These are phyloP conservation scores for Drosophila lacicola DNA, from an alignment of 2,888 invertebrate species.

Conservation along the genomic window DNA sequence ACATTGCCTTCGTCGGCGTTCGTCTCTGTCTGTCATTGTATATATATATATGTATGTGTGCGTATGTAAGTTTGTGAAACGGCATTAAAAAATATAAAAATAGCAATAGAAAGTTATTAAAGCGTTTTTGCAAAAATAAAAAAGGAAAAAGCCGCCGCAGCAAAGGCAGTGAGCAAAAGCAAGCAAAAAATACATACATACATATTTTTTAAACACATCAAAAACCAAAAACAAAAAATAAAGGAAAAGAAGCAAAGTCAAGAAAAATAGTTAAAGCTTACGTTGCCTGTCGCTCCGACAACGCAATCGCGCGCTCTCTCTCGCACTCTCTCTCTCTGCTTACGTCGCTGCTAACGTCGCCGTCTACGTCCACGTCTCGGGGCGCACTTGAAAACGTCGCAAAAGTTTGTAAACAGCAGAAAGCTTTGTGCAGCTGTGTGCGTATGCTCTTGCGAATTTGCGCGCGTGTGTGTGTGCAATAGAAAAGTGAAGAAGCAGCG, in stretches of 20 bases:
- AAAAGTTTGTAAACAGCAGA: slow-evolving; percentile 78
- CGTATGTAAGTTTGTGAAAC: slow-evolving; percentile 33
- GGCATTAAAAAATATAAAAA: slow-evolving; percentile 68
- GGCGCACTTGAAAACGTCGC: slow-evolving; percentile 81
- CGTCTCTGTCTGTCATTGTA: slow-evolving; percentile 30
- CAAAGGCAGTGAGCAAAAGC: slow-evolving; percentile 42
- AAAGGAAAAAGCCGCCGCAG: slow-evolving; percentile 47
- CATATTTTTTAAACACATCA: slow-evolving; percentile 38
- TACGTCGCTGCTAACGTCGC: slow-evolving; percentile 48
- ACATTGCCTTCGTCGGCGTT: slow-evolving; percentile 34
- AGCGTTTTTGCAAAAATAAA: slow-evolving; percentile 61
- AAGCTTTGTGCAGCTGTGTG: slow-evolving; percentile 59
- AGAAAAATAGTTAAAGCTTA: slow-evolving; percentile 80
- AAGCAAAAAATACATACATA: slow-evolving; percentile 40
- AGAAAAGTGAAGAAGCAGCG: slow-evolving; percentile 58
- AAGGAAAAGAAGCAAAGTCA: slow-evolving; percentile 48
- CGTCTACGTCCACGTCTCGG: slow-evolving; percentile 41
- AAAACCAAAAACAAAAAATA: slow-evolving; percentile 22
- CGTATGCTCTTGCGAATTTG: slow-evolving; percentile 34
- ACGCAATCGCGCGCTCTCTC: slow-evolving; percentile 43
- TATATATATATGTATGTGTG: slow-evolving; percentile 15
- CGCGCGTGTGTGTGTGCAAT: slow-evolving; percentile 60
- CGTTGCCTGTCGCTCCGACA: slow-evolving; percentile 47
- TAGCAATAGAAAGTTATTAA: slow-evolving; percentile 82
- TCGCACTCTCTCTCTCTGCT: slow-evolving; percentile 24